Conservation (phyloP, 2,113 vertebrate species). For the Aldabrachelys gigantea region DNA sequence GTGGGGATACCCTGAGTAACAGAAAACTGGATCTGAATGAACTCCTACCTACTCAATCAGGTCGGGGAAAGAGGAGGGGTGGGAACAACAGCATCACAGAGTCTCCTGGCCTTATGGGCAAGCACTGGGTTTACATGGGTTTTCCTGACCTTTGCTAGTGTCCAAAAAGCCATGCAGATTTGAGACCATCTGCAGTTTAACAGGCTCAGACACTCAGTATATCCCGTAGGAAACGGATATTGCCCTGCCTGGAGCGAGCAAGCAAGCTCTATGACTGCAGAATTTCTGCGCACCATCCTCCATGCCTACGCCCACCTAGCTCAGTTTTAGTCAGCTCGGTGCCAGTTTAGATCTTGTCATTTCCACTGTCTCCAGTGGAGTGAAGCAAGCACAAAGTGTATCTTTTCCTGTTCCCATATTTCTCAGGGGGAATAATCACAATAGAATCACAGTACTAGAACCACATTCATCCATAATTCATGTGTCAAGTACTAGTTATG, state of each 20-base stretch:
- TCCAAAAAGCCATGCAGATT: background rate
- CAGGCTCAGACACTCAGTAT: background rate
- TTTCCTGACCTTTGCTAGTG: too few species aligned
- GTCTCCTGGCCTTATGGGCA: too few species aligned
- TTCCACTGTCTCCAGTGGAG: background rate
- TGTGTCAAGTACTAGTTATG: background rate
- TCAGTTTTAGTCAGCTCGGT: background rate
- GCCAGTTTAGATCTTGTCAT: fast-evolving
- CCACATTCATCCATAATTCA: background rate
- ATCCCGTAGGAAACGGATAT: background rate
- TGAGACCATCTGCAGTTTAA: background rate
- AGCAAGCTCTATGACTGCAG: background rate
- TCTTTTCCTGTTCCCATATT: background rate
- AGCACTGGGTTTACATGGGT: too few species aligned
- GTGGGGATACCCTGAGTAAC: too few species aligned
- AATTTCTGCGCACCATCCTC: background rate
- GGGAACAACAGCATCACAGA: too few species aligned
- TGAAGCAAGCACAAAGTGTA: background rate
- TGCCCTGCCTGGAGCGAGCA: background rate
- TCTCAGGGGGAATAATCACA: background rate
- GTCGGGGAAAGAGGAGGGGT: too few species aligned
- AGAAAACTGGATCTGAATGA: too few species aligned
- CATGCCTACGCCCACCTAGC: background rate
- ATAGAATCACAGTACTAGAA: background rate
- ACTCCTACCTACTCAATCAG: too few species aligned